Conservation (phyloP, 2,797 vertebrate species). For the Botia kubotai region DNA sequence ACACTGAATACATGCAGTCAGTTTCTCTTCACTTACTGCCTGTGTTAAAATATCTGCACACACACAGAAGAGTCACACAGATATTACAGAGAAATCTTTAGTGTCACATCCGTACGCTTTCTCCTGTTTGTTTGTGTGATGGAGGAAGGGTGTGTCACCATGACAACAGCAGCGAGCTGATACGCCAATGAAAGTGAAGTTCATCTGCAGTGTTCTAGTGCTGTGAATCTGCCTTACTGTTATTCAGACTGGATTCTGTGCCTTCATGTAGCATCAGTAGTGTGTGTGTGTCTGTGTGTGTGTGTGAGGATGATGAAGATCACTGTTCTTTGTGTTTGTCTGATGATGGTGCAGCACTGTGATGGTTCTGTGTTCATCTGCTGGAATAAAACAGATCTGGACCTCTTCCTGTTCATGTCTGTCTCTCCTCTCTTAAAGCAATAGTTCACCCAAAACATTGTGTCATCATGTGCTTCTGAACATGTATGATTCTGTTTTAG, state of each 20-base stretch:
- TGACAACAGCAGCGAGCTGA: conserved; percentile 30
- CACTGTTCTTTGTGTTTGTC: conserved; percentile 56
- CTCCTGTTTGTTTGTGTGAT: conserved; percentile 12
- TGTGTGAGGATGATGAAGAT: conserved; percentile 38
- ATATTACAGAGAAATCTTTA: not conserved
- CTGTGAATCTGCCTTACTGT: conserved; percentile 84
- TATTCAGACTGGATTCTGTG: conserved; percentile 82
- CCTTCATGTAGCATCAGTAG: conserved; percentile 82
- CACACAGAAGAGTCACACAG: not conserved
- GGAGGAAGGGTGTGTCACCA: conserved; percentile 27
- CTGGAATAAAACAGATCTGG: conserved; percentile 77
- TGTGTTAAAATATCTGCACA: not conserved
- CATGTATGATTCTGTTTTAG: no score
- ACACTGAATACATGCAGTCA: not conserved
- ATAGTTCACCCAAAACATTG: not conserved
- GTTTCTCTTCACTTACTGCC: conserved; percentile 18
- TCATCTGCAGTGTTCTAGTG: conserved; percentile 68
- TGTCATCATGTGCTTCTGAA: not conserved
- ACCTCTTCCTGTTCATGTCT: conserved; percentile 62
- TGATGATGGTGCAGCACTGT: conserved; percentile 66
- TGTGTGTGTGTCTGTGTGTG: not conserved
- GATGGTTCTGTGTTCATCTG: conserved; percentile 71
- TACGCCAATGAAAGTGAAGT: conserved; percentile 28
- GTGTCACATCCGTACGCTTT: not conserved
- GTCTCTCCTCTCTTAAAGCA: conserved; percentile 1